Evolutionary conservation across 2,797 vertebrate genomes (phyloP).

Genomic region (Glossophaga mutica): DNA sequence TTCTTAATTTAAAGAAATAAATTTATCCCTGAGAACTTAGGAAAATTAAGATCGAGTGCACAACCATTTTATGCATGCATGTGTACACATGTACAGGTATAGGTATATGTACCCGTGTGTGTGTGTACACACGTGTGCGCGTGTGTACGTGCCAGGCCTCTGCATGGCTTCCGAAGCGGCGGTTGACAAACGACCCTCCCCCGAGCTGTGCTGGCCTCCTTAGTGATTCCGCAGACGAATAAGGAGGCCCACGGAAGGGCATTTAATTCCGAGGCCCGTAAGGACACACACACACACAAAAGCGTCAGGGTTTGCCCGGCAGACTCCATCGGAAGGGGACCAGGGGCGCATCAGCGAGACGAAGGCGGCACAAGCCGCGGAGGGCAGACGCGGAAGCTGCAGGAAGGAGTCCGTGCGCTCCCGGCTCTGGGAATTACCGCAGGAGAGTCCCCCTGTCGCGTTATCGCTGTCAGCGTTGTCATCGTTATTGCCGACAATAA

Average conservation of each 20-base stretch:
- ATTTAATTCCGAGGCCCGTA: conserved; percentile 82
- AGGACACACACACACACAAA: conserved; percentile 67
- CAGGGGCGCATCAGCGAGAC: no score
- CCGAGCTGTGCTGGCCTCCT: conserved; percentile 62
- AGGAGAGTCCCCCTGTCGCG: conserved; percentile 52
- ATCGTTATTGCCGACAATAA: conserved; percentile 62
- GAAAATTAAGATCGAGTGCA: conserved; percentile 29
- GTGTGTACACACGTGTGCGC: no score
- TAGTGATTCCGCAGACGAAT: conserved; percentile 64
- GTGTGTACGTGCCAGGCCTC: background rate
- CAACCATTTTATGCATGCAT: background rate
- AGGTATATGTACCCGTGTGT: background rate
- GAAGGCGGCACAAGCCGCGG: conserved; percentile 69
- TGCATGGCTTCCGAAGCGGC: conserved; percentile 69
- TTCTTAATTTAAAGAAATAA: conserved; percentile 46
- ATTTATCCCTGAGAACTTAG: conserved; percentile 53
- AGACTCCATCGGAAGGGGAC: conserved; percentile 77
- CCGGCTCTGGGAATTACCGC: conserved; percentile 57
- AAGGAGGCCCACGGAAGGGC: conserved; percentile 73
- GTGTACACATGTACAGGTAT: no score
- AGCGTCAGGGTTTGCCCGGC: conserved; percentile 77
- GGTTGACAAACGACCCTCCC: conserved; percentile 70
- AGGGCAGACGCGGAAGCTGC: conserved; percentile 58
- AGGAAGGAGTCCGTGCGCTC: conserved; percentile 57
- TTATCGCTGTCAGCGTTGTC: conserved; percentile 60